Percentiles rank a stretch among this genome's conserved stretches.
Conservation (phyloP, 1,140 invertebrate genomes). For the Conopomorpha cramerella region DNA sequence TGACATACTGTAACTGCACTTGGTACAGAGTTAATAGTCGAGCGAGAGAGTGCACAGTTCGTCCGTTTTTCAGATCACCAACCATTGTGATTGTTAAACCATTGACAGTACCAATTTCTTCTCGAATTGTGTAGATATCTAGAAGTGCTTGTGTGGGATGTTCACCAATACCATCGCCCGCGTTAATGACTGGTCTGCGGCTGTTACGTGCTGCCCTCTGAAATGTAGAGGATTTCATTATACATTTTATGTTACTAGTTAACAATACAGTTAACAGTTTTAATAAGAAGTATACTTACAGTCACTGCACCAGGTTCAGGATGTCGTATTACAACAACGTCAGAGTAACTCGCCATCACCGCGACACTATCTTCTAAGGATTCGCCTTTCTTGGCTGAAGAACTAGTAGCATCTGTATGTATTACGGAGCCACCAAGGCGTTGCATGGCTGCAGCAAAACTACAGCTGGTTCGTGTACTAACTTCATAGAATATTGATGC, state of each 20-base stretch:
- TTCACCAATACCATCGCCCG: constrained; percentile 96
- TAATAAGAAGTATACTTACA: constrained; percentile 63
- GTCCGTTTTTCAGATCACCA: constrained; percentile 96
- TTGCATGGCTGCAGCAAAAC: constrained; percentile 96
- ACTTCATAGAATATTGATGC: constrained; percentile 97
- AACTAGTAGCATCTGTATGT: constrained; percentile 85
- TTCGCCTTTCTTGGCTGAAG: constrained; percentile 97
- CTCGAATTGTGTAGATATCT: constrained; percentile 97
- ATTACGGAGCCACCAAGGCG: constrained; percentile 91
- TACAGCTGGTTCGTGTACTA: constrained; percentile 94
- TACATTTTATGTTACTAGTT: too few relatives aligned
- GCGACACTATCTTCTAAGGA: constrained; percentile 87
- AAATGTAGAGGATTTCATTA: too few relatives aligned
- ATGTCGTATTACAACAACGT: constrained; percentile 93
- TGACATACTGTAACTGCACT: constrained; percentile 88
- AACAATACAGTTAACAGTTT: too few relatives aligned
- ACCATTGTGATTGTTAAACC: constrained; percentile 91
- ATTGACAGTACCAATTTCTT: constrained; percentile 98
- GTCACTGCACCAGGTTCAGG: constrained; percentile 89
- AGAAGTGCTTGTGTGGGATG: constrained; percentile 98
- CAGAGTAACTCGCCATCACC: constrained; percentile 85
- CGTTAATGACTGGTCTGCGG: constrained; percentile 93
- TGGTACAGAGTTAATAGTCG: constrained; percentile 89
- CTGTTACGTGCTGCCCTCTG: constrained; percentile 81
- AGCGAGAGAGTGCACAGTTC: constrained; percentile 97